Base-by-base conservation (phyloP, 2,888 invertebrate species). In the Ommatoiulus sabulosus region DNA sequence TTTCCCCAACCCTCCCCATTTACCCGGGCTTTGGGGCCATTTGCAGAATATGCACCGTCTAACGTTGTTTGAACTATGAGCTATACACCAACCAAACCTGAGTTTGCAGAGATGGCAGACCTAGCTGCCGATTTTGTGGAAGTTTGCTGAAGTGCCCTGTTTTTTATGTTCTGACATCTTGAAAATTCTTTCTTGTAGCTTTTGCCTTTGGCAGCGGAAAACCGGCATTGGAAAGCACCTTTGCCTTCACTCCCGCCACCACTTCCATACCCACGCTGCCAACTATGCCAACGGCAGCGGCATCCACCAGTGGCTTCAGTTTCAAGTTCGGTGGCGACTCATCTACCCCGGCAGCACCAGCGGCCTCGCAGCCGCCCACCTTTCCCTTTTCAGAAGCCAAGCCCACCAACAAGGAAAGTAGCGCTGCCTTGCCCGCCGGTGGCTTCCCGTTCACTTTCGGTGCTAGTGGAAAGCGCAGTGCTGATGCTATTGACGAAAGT, bases 251-350 rank as follows among this genome's bases (percentile, higher is more conserved):
- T 88, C 57, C 84, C n/a, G 15, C 46, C 44, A 44, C 44, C 3
- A n/a, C 80, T 44, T 63, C 84, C n/a, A 44, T 46, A n/a, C 44
- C 84, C 24, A n/a, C 46, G 0, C 7, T 84, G 8, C 35, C 88
- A 12, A 12, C 88, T 17, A 17, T 43, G 17, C 43, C 72, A 17
- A 15, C 87, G 5, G 63, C 72, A 6, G 87, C 63, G 35, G 24
- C 87, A 5, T 17, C 87, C 57, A 20, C 87, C 63, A 63, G 63
- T n/a, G 63, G 63, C 63, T 63, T 63, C 63, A 63, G 17, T 20
- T 63, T 63, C n/a, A 63, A 63, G n/a, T 63, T 63, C 17, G 63
- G 63, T n/a, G 63, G 63, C 85, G 85, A 44, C n/a, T 44, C 44
- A n/a, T 44, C 85, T 35, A 35, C 85, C 6, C 44, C 85, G 3